Percentiles rank a stretch among this genome's conserved stretches.
Conservation (phyloP, 2,113 vertebrate species). For the Lepisosteus osseus region DNA sequence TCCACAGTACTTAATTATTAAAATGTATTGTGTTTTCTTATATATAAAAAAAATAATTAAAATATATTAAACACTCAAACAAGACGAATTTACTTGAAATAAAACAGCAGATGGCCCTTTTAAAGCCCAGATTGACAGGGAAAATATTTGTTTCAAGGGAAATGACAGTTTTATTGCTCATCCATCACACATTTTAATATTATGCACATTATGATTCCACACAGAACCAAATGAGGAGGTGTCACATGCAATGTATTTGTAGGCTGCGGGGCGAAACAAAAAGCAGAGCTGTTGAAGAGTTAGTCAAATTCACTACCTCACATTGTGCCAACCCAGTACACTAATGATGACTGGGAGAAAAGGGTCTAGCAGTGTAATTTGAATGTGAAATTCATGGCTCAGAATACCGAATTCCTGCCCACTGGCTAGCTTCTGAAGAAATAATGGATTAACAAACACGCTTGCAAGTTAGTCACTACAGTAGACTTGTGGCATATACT, state of each 20-base stretch:
- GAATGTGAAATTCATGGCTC: not conserved
- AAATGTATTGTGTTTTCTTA: no score
- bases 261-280: not conserved
- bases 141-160: constrained; percentile 7
- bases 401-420: not conserved
- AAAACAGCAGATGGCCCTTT: not conserved
- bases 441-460: not conserved
- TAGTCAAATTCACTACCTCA: not conserved
- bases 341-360: not conserved
- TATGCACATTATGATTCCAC: not conserved
- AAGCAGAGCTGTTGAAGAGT: not conserved
- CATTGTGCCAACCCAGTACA: not conserved
- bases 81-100: not conserved
- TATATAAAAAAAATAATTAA: no score
- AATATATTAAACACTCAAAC: no score
- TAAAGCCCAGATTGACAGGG: not conserved
- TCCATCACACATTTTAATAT: not conserved
- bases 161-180: not conserved
- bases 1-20: no score
- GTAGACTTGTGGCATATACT: not conserved
- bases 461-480: not conserved
- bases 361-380: not conserved
- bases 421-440: not conserved
- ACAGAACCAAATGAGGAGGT: not conserved
- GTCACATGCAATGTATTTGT: not conserved